A percentile compares a stretch with the other conserved stretches of the same genome.
Evolutionary conservation across 35 echinoderm and acorn worm genomes (phyloP).

Genomic region (Apostichopus californicus): DNA sequence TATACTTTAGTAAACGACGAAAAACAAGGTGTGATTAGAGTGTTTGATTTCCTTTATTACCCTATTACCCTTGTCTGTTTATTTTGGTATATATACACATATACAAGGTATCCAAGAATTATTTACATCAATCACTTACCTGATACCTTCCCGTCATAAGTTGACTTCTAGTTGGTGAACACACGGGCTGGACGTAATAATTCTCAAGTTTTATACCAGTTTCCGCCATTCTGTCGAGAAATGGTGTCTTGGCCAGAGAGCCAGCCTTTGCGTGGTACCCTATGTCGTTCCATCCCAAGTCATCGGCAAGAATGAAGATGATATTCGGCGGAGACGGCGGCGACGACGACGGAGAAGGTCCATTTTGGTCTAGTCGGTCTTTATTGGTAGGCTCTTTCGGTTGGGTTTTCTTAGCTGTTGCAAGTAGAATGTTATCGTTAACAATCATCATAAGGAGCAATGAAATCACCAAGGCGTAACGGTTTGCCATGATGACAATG

Average conservation of each 20-base stretch:
- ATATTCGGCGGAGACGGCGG: constrained; percentile 62
- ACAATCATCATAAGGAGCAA: background rate
- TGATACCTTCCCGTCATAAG: constrained; percentile 91
- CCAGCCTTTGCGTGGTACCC: constrained; percentile 68
- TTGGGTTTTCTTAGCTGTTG: background rate
- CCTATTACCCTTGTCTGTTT: no score
- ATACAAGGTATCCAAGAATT: no score
- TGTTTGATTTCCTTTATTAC: no score
- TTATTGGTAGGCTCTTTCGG: background rate
- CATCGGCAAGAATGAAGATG: constrained; percentile 88
- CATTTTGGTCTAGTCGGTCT: background rate
- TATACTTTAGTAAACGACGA: no score
- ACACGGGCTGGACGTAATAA: constrained; percentile 96
- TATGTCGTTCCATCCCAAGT: constrained; percentile 81
- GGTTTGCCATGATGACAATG: background rate
- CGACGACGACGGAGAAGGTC: no score
- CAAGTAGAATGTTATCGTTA: background rate
- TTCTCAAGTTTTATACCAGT: constrained; percentile 82
- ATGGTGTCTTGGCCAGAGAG: constrained; percentile 59
- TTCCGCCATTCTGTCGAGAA: constrained; percentile 67
- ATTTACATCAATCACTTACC: constrained; percentile 55
- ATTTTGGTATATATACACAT: no score
- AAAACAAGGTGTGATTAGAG: no score
- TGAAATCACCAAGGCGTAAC: background rate
- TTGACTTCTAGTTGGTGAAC: constrained; percentile 85